Evolutionary conservation across 2,113 vertebrate species (phyloP).

Genomic region (Phalacrocorax aristotelis): DNA sequence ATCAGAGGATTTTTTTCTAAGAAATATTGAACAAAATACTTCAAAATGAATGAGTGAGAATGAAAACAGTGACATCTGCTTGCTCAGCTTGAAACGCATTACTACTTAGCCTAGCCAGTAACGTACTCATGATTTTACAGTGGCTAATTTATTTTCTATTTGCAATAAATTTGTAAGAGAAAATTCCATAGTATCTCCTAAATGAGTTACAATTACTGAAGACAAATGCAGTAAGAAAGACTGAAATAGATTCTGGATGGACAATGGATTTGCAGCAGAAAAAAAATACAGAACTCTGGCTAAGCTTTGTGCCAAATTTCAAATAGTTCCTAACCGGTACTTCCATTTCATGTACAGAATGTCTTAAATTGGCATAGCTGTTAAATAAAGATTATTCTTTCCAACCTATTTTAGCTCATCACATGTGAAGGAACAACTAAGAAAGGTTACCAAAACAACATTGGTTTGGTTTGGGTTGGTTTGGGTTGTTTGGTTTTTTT

Average conservation of each 20-base stretch:
- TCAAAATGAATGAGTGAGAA: neutral
- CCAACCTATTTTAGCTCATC: neutral
- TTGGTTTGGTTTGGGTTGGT: too few relatives aligned
- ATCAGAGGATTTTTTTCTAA: neutral
- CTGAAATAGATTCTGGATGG: neutral
- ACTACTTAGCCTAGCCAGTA: neutral
- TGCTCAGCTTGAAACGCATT: neutral
- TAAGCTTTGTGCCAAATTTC: neutral
- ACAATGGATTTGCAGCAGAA: neutral
- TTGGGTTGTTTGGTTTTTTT: neutral
- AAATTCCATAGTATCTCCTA: neutral
- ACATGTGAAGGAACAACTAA: neutral
- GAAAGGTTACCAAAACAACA: neutral
- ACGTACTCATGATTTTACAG: neutral
- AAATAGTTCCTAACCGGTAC: neutral
- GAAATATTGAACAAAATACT: neutral
- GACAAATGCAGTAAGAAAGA: neutral
- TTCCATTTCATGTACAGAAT: neutral
- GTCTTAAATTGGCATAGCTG: neutral
- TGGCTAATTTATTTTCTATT: neutral
- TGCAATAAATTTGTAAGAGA: neutral
- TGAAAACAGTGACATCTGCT: conserved; percentile 39
- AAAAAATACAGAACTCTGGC: neutral
- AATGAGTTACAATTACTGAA: neutral
- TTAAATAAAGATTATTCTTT: neutral